These are phyloP conservation scores for Hippasteria phrygiana DNA, from an alignment of 53 echinoderm and acorn worm species.

Conservation along the genomic window DNA sequence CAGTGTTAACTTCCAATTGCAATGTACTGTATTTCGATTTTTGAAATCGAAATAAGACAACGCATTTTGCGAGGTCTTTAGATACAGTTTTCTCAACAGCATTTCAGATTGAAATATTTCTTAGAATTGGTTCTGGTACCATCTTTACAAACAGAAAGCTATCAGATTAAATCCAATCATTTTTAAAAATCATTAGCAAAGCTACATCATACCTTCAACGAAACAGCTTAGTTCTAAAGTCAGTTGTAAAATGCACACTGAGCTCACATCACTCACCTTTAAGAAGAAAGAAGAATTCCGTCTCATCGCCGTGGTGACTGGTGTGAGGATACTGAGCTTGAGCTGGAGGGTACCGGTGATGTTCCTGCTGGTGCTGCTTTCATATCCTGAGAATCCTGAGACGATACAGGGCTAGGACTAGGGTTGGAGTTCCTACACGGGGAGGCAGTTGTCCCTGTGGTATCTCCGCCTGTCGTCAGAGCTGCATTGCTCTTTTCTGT, in stretches of 20 bases:
- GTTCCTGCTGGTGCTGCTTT: slow-evolving; percentile 14
- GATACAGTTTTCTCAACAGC: no score
- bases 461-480: neutral
- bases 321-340: slow-evolving; percentile 42
- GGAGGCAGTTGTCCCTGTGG: slow-evolving; percentile 14
- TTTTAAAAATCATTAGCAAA: no score
- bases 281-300: neutral
- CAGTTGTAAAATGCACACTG: neutral
- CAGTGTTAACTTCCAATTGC: no score
- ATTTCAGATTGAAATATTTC: no score
- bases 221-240: no score
- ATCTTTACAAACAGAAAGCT: no score
- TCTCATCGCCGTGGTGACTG: slow-evolving; percentile 45
- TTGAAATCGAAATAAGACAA: no score
- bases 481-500: slow-evolving; percentile 26
- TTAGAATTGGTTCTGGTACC: no score
- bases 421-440: slow-evolving; percentile 40
- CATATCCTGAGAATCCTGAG: slow-evolving; percentile 19
- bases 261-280: neutral
- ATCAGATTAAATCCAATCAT: no score
- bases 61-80: no score
- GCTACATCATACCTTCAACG: no score
- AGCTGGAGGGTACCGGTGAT: slow-evolving; percentile 50
- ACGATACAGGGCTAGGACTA: slow-evolving; percentile 43
- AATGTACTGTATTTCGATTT: no score